Percentiles rank a stretch among this genome's conserved stretches.
phyloP scores from a whole-genome alignment of 2,888 invertebrate species.

The Scrobipalpa costella region DNA sequence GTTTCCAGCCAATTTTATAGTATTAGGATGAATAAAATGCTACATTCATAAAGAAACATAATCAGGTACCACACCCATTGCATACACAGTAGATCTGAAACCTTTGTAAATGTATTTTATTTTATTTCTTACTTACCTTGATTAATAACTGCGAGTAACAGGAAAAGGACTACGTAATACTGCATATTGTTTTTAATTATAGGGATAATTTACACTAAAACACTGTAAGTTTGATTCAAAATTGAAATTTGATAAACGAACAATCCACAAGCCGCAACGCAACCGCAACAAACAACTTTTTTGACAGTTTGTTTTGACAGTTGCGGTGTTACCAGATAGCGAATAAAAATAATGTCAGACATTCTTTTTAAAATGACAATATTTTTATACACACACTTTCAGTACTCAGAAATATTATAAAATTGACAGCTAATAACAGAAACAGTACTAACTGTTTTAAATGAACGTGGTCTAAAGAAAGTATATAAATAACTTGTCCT shows the following conservation, averaged over 20 bases:
- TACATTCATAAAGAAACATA: background rate
- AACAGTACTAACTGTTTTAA: too few relatives aligned
- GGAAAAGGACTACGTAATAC: conserved; percentile 32
- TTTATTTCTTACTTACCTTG: conserved; percentile 46
- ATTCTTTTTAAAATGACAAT: too few relatives aligned
- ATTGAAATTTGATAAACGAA: background rate
- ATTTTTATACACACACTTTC: too few relatives aligned
- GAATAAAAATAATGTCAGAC: too few relatives aligned
- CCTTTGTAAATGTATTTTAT: conserved; percentile 3
- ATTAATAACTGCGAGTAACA: conserved; percentile 37
- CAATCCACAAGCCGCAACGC: background rate
- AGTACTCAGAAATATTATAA: too few relatives aligned
- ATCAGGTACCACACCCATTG: conserved; percentile 46
- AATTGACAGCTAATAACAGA: too few relatives aligned
- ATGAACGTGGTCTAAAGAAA: too few relatives aligned
- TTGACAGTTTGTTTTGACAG: too few relatives aligned
- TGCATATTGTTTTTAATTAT: conserved; percentile 40
- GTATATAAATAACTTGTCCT: too few relatives aligned
- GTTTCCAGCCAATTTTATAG: background rate
- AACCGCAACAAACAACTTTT: background rate
- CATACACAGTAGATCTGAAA: background rate
- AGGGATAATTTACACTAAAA: background rate
- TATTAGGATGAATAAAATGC: conserved; percentile 2
- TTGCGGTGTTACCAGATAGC: too few relatives aligned
- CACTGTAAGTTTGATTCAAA: background rate